Percentiles rank a stretch among this genome's conserved stretches.
Conservation (phyloP, 2,113 vertebrate genomes). For the Willisornis vidua region DNA sequence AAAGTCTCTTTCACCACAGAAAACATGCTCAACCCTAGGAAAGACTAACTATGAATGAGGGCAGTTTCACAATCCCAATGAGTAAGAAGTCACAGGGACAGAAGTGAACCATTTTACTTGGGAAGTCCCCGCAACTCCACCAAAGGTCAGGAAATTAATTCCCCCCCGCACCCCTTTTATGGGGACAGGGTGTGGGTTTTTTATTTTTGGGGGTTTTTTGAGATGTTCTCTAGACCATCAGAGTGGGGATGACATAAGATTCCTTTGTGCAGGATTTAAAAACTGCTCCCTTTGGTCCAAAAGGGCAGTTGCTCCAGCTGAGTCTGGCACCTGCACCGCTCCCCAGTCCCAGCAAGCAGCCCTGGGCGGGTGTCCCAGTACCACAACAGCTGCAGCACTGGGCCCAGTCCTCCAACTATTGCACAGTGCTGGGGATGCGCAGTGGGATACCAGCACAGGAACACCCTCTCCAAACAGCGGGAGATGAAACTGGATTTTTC, state of each 20-base stretch:
- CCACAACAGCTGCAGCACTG: not conserved
- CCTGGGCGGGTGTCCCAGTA: not conserved
- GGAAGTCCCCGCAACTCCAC: not conserved
- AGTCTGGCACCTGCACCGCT: not conserved
- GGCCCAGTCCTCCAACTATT: not conserved
- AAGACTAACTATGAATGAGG: not conserved
- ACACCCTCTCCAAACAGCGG: not conserved
- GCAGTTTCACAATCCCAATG: not conserved
- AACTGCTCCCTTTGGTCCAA: not conserved
- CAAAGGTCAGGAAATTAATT: not conserved
- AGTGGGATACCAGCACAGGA: not conserved
- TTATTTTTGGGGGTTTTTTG: too few species aligned
- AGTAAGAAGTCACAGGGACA: not conserved
- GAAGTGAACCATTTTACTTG: not conserved
- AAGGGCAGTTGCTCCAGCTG: not conserved
- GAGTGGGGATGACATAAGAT: not conserved
- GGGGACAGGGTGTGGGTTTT: not conserved
- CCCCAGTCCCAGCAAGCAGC: not conserved
- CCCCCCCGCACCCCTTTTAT: not conserved
- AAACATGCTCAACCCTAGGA: not conserved
- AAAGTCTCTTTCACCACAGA: not conserved
- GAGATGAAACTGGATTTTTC: not conserved
- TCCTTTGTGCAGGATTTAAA: not conserved
- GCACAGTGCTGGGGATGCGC: rapidly evolving
- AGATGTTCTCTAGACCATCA: not conserved